A percentile compares a stretch with the other conserved stretches of the same genome.
Evolutionary conservation across 2,888 invertebrate genomes (phyloP).

Genomic region (Hirtodrosophila confusa): DNA sequence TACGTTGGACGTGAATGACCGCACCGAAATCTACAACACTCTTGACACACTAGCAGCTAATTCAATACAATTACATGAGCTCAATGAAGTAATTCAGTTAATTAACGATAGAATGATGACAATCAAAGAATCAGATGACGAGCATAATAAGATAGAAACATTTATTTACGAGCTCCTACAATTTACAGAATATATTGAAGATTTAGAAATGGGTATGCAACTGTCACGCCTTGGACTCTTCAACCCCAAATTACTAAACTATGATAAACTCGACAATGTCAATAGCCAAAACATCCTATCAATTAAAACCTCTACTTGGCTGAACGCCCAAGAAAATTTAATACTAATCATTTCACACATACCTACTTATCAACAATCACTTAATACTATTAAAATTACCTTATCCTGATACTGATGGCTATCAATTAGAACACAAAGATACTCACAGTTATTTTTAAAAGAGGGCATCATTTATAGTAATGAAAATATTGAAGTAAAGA

Average conservation of each 20-base stretch:
- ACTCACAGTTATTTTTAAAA: too few species aligned
- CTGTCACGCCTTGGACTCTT: conserved; percentile 4
- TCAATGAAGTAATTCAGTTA: background rate
- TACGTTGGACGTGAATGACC: conserved; percentile 9
- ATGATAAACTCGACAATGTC: conserved; percentile 7
- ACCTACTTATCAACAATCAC: too few species aligned
- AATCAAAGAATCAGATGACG: background rate
- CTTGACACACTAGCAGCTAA: background rate
- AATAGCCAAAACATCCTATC: conserved; percentile 3
- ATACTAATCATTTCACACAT: conserved; percentile 18
- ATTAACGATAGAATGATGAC: background rate
- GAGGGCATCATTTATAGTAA: too few species aligned
- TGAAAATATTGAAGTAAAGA: too few species aligned
- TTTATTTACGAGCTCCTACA: conserved; percentile 10
- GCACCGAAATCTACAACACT: conserved; percentile 1
- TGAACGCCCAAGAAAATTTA: background rate
- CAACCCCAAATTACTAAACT: conserved; percentile 15
- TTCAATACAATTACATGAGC: conserved; percentile 7
- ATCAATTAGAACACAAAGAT: too few species aligned
- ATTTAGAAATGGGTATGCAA: conserved; percentile 21
- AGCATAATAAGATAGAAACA: too few species aligned
- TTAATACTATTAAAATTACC: too few species aligned
- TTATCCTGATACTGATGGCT: too few species aligned
- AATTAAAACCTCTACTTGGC: background rate
- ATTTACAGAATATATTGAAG: conserved; percentile 22